phyloP scores from a whole-genome alignment of 2,888 invertebrate genomes.

The Volucella zonaria region DNA sequence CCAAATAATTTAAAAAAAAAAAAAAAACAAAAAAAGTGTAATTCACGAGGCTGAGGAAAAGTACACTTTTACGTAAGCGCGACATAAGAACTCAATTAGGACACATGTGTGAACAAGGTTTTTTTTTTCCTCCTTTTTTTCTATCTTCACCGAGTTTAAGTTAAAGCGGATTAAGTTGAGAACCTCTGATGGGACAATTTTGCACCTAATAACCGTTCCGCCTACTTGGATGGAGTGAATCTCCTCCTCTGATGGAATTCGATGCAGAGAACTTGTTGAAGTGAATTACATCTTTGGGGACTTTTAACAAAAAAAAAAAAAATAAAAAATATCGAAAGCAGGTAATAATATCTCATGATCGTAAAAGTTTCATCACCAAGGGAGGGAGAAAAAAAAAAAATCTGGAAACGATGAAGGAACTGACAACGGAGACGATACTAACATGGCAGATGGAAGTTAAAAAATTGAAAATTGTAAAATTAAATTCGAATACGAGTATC shows the following conservation, averaged over 20 bases:
- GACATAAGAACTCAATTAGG: conserved; percentile 72
- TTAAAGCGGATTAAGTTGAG: conserved; percentile 64
- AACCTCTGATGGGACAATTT: conserved; percentile 66
- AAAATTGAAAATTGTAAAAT: conserved; percentile 55
- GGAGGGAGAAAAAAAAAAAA: conserved; percentile 18
- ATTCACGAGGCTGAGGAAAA: neutral
- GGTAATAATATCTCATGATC: conserved; percentile 60
- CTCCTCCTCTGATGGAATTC: too few relatives aligned
- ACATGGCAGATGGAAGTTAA: conserved; percentile 3
- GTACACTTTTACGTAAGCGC: conserved; percentile 28
- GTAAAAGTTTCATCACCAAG: conserved; percentile 59
- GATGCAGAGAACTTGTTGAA: too few relatives aligned
- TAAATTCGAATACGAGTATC: conserved; percentile 34
- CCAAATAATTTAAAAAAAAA: conserved; percentile 57
- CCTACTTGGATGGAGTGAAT: conserved; percentile 1
- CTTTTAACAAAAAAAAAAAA: conserved; percentile 33
- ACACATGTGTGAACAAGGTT: conserved; percentile 39
- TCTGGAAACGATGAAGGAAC: conserved; percentile 27
- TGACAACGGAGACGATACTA: neutral
- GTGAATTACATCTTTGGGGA: conserved; percentile 27
- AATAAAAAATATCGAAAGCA: conserved; percentile 7
- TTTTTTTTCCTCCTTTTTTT: conserved; percentile 34
- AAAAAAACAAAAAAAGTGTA: too few relatives aligned
- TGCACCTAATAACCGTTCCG: conserved; percentile 64
- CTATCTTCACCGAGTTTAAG: conserved; percentile 32